Percentiles rank a stretch among this genome's conserved stretches.
phyloP scores from a whole-genome alignment of 2,888 invertebrate genomes.

The Spodoptera exigua region DNA sequence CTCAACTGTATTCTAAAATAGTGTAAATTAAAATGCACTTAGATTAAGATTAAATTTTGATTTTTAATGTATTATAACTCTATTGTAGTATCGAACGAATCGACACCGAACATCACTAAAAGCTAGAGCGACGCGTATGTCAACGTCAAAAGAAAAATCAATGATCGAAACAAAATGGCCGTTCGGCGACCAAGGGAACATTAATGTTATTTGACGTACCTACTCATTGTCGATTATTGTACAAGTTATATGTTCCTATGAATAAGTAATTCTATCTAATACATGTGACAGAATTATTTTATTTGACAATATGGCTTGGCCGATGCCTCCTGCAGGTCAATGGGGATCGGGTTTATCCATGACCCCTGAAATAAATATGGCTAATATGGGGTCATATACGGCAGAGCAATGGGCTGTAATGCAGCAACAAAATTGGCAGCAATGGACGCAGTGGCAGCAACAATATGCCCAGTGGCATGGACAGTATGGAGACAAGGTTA shows the following conservation, averaged over 20 bases:
- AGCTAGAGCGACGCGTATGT: constrained; percentile 23
- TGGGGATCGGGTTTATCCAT: constrained; percentile 75
- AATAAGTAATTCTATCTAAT: constrained; percentile 1
- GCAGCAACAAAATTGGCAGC: constrained; percentile 93
- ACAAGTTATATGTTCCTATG: constrained; percentile 13
- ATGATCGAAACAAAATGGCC: constrained; percentile 52
- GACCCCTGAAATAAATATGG: constrained; percentile 42
- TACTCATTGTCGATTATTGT: neutral
- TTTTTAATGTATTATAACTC: no score
- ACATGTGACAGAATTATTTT: constrained; percentile 1
- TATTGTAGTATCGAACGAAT: constrained; percentile 1
- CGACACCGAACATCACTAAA: constrained; percentile 45
- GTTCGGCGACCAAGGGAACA: constrained; percentile 22
- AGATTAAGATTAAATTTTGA: no score
- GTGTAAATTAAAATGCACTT: no score
- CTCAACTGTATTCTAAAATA: no score
- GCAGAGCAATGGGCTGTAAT: constrained; percentile 92
- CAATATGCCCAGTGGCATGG: constrained; percentile 94
- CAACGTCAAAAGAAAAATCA: constrained; percentile 45
- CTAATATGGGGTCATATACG: constrained; percentile 84
- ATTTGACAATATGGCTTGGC: constrained; percentile 80
- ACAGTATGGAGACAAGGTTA: constrained; percentile 93
- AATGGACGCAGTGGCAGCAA: constrained; percentile 94
- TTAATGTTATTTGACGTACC: neutral
- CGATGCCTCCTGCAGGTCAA: constrained; percentile 72